Evolutionary conservation across 2,113 vertebrate species (phyloP).

Genomic region (Rhea americana): DNA sequence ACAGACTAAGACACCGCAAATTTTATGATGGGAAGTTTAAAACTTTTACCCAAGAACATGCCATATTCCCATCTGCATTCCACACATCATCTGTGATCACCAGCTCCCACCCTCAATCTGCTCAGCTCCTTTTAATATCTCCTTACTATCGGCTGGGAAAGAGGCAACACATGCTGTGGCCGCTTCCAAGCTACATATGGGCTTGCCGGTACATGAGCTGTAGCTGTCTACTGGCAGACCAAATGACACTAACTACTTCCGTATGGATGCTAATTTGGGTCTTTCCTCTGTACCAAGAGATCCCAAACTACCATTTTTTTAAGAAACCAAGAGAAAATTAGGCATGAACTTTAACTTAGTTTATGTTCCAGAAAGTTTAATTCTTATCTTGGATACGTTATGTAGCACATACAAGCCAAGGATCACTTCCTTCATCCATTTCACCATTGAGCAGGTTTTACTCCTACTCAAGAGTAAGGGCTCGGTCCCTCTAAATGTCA

Average conservation of each 20-base stretch:
- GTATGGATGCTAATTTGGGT: not conserved
- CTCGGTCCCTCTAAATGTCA: not conserved
- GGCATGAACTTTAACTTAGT: not conserved
- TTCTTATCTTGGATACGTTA: not conserved
- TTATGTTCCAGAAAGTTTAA: not conserved
- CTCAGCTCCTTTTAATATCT: not conserved
- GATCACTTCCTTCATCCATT: not conserved
- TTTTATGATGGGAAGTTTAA: not conserved
- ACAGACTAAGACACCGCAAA: not conserved
- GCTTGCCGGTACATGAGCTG: not conserved
- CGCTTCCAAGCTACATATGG: not conserved
- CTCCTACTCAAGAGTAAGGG: not conserved
- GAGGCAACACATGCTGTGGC: not conserved
- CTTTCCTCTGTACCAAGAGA: not conserved
- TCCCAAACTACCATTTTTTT: not conserved
- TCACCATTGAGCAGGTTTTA: slow-evolving; percentile 1
- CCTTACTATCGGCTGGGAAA: not conserved
- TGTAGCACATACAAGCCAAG: not conserved
- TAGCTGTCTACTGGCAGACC: not conserved
- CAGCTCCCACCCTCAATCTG: not conserved
- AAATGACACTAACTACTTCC: not conserved
- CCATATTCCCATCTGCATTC: not conserved
- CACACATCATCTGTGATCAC: not conserved
- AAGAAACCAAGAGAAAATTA: not conserved
- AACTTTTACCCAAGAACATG: not conserved